Evolutionary conservation across 2,113 vertebrate species (phyloP), one percentile per base, ranked within the genome.

Genomic region (Centropristis striata): DNA sequence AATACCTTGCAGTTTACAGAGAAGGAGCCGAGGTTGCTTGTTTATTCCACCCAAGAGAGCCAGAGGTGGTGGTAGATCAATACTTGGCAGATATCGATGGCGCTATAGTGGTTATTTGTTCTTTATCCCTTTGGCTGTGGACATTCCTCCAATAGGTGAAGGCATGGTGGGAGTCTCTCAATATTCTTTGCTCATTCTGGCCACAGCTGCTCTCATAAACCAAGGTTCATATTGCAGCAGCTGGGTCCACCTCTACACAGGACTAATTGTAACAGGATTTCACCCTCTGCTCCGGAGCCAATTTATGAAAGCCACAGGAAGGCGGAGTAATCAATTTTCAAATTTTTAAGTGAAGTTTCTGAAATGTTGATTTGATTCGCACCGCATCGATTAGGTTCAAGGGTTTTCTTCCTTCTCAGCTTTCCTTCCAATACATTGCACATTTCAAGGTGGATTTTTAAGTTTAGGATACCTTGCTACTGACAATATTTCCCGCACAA

Each of bases 141-240:
- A 90, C 82, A 58, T 81, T 78, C 73, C 74, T 82, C 64, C 70
- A 20, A 51, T 83, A 80, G 74, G 78, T 83, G 70, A 78, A 80
- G 79, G 75, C 81, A 36, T 36, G 59, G 58, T 41, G 53, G 47
- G 60, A 54, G 68, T 51, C 70, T 65, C 59, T 84, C 58, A 16
- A 58, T 79, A 80, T 58, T 69, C 60, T 39, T 69, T 36, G 46
- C 28, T 41, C 70, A 14, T 36, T 71, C 55, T 27, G 57, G 69
- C 50, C 75, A 78, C 91, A 91, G 91, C 88, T 90, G 92, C 78
- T 87, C 79, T 68, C 63, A 68, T 75, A 81, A 81, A 85, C 51
- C 50, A n/a, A 71, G 85, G 85, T 87, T 91, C 81, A 78, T 78
- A 53, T 90, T 87, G 86, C 88, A 80, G 71, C 91, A 92, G 90